Conservation (phyloP, 2,888 invertebrate species). For the Amphipoea lucens region DNA sequence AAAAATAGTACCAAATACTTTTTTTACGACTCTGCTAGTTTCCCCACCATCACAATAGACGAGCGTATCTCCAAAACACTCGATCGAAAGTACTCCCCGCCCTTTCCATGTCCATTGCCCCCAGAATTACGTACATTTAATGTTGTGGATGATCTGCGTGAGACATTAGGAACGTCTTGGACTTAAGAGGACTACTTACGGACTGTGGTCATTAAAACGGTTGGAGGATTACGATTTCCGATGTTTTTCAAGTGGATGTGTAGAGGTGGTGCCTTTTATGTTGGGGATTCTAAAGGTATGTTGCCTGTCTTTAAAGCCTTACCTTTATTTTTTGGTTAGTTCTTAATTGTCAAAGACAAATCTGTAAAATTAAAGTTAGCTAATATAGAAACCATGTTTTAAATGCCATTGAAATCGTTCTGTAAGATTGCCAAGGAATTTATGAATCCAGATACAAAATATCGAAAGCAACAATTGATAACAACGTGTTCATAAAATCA, state of each 20-base stretch:
- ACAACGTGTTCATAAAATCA: constrained; percentile 2
- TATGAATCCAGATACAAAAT: neutral
- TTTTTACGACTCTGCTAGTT: constrained; percentile 27
- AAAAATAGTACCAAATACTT: constrained; percentile 4
- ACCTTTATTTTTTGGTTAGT: neutral
- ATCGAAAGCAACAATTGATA: neutral
- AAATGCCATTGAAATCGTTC: neutral
- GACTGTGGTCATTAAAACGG: constrained; percentile 70
- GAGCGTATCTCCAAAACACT: constrained; percentile 62
- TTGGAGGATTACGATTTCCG: constrained; percentile 52
- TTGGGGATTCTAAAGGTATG: neutral
- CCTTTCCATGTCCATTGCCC: constrained; percentile 75
- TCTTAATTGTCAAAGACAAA: neutral
- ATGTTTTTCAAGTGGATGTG: constrained; percentile 46
- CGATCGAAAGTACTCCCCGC: constrained; percentile 69
- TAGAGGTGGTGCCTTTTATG: constrained; percentile 25
- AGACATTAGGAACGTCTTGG: constrained; percentile 69
- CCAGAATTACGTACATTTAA: constrained; percentile 70
- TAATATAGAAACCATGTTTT: neutral
- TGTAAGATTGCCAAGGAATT: neutral
- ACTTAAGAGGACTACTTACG: constrained; percentile 66
- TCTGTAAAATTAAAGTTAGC: neutral
- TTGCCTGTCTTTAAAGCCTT: neutral
- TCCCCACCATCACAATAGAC: constrained; percentile 33
- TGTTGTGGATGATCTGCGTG: constrained; percentile 76